Base-by-base conservation (phyloP, 2,113 vertebrate genomes). In the Sardina pilchardus region DNA sequence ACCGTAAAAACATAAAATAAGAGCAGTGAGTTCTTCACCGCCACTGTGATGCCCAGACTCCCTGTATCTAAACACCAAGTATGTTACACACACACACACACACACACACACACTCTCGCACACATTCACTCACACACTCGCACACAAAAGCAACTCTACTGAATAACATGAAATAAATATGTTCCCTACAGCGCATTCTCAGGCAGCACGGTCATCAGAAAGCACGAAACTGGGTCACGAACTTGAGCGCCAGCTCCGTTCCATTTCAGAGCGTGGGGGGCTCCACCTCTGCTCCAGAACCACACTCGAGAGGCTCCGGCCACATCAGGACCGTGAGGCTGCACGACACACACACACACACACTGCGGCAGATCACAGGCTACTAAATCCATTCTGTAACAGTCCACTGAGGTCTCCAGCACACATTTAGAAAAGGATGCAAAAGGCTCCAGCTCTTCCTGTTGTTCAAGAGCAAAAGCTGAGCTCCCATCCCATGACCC, bases 131-230 rank as follows among this genome's bases (percentile, higher is more conserved):
- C 39, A 3, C 34, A 78, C 16, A 36, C 34, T 17, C 1, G 19
- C 34, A 36, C 3, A 36, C 42, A 21, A 39, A 85, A 81, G 6
- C 78, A 56, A 16, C 30, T 78, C 71, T 92, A 94, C 90, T 89
- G 85, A 91, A 94, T 92, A 92, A 89, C 91, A 91, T 94, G 91
- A 93, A 95, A 94, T 94, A 95, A 95, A 94, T 94, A 94, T 92
- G 90, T 91, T 92, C 88, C 85, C 84, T 90, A 94, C 91, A 93
- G 47, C 50, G 93, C 91, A 91, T 90, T 90, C 88, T 86, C 71
- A 88, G 88, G 92, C 89, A 90, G 90, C 47, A 89, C 3, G 39
- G 14, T 30, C 63, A 78, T 36, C 71, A 34, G 12, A 30, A 9
- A 67, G 63, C 26, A 30, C 1, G 9, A 75, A 78, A 78, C 71